phyloP scores from a whole-genome alignment of 2,797 vertebrate genomes.

The Scleropages formosus region DNA sequence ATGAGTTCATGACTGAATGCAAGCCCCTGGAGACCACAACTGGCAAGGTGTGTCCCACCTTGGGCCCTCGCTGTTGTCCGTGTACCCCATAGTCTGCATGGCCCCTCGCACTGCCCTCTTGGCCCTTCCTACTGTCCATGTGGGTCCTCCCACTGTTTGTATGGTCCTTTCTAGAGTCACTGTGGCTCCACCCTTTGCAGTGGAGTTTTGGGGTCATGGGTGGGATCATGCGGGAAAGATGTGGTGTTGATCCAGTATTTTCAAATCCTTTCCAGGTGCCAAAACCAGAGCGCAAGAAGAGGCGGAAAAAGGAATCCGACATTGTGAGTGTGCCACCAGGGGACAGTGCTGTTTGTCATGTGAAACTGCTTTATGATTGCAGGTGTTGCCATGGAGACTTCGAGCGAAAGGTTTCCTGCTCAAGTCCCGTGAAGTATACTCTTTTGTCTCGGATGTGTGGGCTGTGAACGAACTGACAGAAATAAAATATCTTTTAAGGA shows the following conservation, averaged over 20 bases:
- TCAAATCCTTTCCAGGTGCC: constrained; percentile 47
- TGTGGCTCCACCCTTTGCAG: background rate
- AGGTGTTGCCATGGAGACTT: background rate
- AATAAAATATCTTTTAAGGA: background rate
- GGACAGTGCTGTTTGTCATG: constrained; percentile 4
- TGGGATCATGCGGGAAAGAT: background rate
- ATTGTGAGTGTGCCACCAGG: constrained; percentile 60
- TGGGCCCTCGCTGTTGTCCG: background rate
- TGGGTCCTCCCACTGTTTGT: background rate
- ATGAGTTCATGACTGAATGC: constrained; percentile 94
- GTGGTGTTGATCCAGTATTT: background rate
- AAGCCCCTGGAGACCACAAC: constrained; percentile 77
- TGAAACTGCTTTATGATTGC: background rate
- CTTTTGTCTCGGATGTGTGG: background rate
- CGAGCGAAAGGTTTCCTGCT: background rate
- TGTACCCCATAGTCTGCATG: background rate
- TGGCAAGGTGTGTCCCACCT: constrained; percentile 72
- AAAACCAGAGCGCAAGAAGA: constrained; percentile 76
- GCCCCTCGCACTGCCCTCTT: no score
- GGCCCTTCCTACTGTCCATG: no score
- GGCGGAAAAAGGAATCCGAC: constrained; percentile 76
- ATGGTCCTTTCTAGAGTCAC: background rate
- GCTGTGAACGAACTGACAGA: background rate
- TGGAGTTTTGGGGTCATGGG: background rate
- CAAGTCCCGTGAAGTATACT: no score